phyloP scores from a whole-genome alignment of 2,797 vertebrate genomes.

The Pampus argenteus region DNA sequence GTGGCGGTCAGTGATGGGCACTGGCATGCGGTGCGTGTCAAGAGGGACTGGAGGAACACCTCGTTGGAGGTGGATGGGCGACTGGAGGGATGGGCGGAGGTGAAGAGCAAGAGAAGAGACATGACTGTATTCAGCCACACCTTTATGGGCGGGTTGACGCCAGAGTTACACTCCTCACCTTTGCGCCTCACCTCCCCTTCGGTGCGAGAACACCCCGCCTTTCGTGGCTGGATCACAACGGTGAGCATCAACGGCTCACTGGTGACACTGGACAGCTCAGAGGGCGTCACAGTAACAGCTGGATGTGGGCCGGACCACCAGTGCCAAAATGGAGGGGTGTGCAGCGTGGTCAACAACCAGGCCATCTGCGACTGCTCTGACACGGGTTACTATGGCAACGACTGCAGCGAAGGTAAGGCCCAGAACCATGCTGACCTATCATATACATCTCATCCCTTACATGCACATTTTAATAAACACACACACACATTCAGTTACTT shows the following conservation, averaged over 20 bases:
- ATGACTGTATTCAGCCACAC: conserved; percentile 98
- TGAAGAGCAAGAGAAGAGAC: conserved; percentile 96
- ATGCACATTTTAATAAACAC: conserved; percentile 20
- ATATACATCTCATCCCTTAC: conserved; percentile 71
- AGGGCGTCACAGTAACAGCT: conserved; percentile 88
- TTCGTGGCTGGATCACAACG: conserved; percentile 94
- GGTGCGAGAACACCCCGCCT: conserved; percentile 90
- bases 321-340: conserved; percentile 97
- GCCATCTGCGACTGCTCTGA: conserved; percentile 96
- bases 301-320: conserved; percentile 88
- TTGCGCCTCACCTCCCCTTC: conserved; percentile 92
- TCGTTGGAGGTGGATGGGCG: conserved; percentile 92
- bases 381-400: conserved; percentile 96
- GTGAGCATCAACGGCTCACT: conserved; percentile 91
- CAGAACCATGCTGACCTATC: conserved; percentile 74
- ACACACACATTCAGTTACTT: conserved; percentile 26
- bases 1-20: conserved; percentile 92
- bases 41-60: conserved; percentile 97
- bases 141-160: conserved; percentile 93
- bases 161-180: conserved; percentile 90
- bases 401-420: conserved; percentile 99
- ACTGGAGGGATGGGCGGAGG: conserved; percentile 95
- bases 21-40: conserved; percentile 93
- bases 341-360: conserved; percentile 94
- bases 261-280: conserved; percentile 86